Evolutionary conservation across 2,888 invertebrate species (phyloP).

Genomic region (Prosopocoilus inquinatus): DNA sequence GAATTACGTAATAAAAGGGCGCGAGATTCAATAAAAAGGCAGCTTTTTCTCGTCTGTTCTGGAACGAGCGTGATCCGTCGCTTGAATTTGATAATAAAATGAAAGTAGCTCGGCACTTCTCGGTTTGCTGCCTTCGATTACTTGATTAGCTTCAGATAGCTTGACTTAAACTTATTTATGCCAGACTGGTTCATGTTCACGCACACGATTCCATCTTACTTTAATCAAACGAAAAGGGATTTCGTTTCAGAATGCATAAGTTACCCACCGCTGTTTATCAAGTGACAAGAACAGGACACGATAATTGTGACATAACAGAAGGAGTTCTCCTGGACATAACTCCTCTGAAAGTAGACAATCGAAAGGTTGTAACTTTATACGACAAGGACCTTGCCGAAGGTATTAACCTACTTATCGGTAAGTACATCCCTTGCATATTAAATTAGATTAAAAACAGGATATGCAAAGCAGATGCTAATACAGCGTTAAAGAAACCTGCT

Average conservation of each 20-base stretch:
- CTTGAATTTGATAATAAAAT: neutral
- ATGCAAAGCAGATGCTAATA: conserved; percentile 24
- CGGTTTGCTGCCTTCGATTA: too few relatives aligned
- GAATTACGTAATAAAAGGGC: too few relatives aligned
- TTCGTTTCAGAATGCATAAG: conserved; percentile 54
- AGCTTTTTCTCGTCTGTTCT: too few relatives aligned
- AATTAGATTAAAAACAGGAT: conserved; percentile 13
- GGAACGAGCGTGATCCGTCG: too few relatives aligned
- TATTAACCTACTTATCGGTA: conserved; percentile 70
- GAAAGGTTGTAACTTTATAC: conserved; percentile 67
- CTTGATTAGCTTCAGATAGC: too few relatives aligned
- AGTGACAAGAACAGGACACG: conserved; percentile 69
- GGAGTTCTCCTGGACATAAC: conserved; percentile 69
- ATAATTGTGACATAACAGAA: conserved; percentile 69
- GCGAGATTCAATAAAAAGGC: too few relatives aligned
- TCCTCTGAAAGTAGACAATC: conserved; percentile 64
- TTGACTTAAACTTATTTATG: too few relatives aligned
- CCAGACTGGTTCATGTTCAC: too few relatives aligned
- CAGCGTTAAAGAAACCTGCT: conserved; percentile 13
- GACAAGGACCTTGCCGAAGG: conserved; percentile 73
- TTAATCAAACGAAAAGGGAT: conserved; percentile 18
- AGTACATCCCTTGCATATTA: conserved; percentile 35
- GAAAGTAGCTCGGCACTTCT: neutral
- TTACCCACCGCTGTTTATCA: conserved; percentile 65
- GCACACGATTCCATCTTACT: neutral